Base-by-base conservation (phyloP, 2,797 vertebrate genomes). In the Microctenopoma lineatum region DNA sequence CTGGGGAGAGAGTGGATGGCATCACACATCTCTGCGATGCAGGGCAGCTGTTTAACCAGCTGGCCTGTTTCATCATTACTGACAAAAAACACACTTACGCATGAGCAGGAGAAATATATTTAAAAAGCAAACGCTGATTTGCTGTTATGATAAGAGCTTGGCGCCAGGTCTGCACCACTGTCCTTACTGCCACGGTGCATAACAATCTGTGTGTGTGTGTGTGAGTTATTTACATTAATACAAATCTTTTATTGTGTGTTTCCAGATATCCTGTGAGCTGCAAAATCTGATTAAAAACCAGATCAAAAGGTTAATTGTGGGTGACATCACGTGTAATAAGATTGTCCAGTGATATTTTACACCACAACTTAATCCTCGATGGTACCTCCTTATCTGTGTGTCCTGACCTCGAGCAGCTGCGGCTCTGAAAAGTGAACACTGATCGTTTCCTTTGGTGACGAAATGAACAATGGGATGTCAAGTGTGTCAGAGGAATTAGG, bases 271-370 rank as follows among this genome's bases (percentile, higher is more conserved):
- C 70, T 57, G 64, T 36, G 39, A 79, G 68, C 25, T 0, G 38
- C 57, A 1, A 12, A 82, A 87, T 81, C 66, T 2, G 42, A 85
- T 89, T 80, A 81, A 53, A 67, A 1, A 32, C 29, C 50, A 4
- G 57, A 67, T 62, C 57, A 64, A n/a, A 52, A 58, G 71, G 78
- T 85, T 73, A 73, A 86, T 62, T 41, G 64, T 16, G 36, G 58
- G 41, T 81, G 82, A 84, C 69, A 66, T 88, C 76, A 55, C 39
- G 39, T 58, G 59, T 46, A 65, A 81, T 62, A 32, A 72, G 54
- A 71, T 54, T 52, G 46, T 44, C 38, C 8, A 0, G 66, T 67
- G 76, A 80, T 77, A 76, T 73, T 70, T 72, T 59, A 80, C 71
- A 70, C 73, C 54, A 48, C 55, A n/a, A 42, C 68, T 71, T 70